Percentiles rank a stretch among this genome's conserved stretches.
Evolutionary conservation across 2,888 invertebrate species (phyloP).

Genomic region (Unio pictorum): DNA sequence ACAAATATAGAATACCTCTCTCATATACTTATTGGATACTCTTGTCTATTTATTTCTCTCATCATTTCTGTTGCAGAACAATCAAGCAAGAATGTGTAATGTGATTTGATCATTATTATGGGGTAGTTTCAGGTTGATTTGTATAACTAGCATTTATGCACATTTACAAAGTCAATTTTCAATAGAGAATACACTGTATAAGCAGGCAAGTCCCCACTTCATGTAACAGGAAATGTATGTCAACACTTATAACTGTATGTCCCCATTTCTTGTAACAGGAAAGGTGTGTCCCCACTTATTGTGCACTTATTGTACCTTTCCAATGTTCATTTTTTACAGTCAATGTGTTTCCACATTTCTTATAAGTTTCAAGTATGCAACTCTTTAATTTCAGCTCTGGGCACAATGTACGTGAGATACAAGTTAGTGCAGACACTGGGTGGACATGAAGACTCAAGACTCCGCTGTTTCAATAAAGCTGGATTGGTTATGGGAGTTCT

Average conservation of each 20-base stretch:
- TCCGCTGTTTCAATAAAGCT: constrained; percentile 74
- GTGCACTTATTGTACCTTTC: not conserved
- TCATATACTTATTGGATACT: too few species aligned
- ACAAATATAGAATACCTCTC: too few species aligned
- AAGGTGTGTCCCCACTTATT: not conserved
- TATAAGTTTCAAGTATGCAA: not conserved
- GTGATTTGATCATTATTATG: too few species aligned
- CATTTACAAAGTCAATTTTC: not conserved
- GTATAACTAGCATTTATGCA: not conserved
- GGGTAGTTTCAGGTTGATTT: too few species aligned
- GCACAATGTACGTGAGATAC: constrained; percentile 80
- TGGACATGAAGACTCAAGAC: constrained; percentile 32
- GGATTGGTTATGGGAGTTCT: constrained; percentile 77
- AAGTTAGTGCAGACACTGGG: constrained; percentile 76
- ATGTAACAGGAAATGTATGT: too few species aligned
- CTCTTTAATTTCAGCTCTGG: constrained; percentile 75
- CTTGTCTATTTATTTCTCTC: too few species aligned
- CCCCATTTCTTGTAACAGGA: too few species aligned
- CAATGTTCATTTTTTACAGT: too few species aligned
- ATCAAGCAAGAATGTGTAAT: too few species aligned
- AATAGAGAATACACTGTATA: not conserved
- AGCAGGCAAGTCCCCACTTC: not conserved
- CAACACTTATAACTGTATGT: too few species aligned
- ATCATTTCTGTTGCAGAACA: too few species aligned
- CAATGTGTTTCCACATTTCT: too few species aligned